Evolutionary conservation across 2,113 vertebrate genomes (phyloP).

Genomic region (Hiodon alosoides): DNA sequence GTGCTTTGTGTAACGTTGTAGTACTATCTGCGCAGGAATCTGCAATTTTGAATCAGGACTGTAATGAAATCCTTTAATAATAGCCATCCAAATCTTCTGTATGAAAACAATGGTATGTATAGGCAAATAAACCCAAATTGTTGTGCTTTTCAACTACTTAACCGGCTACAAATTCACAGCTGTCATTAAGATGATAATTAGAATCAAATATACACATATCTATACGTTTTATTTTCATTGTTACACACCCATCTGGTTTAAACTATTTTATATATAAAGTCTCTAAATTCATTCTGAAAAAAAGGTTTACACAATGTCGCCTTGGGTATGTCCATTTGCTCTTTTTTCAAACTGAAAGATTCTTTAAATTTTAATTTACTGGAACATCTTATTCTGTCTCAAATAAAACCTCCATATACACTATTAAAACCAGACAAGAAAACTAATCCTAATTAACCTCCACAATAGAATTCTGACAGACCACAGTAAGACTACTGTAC

Average conservation of each 20-base stretch:
- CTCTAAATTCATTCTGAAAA: background rate
- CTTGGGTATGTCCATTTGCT: background rate
- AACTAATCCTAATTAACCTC: background rate
- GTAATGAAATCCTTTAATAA: background rate
- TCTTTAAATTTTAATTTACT: background rate
- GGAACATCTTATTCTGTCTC: background rate
- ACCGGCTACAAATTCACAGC: background rate
- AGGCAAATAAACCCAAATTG: background rate
- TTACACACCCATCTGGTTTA: background rate
- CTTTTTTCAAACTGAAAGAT: background rate
- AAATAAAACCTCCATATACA: background rate
- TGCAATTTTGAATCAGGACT: background rate
- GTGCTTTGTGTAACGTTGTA: constrained; percentile 14
- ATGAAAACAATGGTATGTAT: background rate
- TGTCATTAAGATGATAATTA: background rate
- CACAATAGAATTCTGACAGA: background rate
- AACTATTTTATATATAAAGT: background rate
- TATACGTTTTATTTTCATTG: background rate
- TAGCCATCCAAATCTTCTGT: background rate
- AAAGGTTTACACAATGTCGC: too few species aligned
- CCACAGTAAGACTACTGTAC: too few species aligned
- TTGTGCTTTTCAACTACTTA: constrained; percentile 19
- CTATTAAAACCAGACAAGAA: background rate
- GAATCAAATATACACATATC: background rate
- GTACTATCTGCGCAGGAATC: background rate